Base-by-base conservation (phyloP, 1,140 invertebrate genomes). In the Hyphantria cunea region DNA sequence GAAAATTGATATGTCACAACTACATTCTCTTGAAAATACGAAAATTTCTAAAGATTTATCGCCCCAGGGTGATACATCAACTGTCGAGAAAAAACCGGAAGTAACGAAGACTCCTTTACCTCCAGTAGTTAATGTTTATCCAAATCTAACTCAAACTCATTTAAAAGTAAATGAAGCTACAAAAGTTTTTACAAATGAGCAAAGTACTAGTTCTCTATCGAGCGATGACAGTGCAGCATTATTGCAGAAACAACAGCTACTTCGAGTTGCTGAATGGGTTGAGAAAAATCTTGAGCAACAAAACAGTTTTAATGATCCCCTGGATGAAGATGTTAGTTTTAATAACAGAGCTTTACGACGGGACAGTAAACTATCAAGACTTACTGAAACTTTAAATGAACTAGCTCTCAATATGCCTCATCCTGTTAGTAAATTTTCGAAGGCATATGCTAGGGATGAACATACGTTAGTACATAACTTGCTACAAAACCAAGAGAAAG, bases 211-310 rank as follows among this genome's bases (percentile, higher is more conserved):
- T 64, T 92, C 91, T 0, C 56, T 92, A 25, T 92, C 91, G 4
- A 92, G 91, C 47, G 91, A 92, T 42, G 91, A 92, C 39, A 92
- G 91, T 51, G 91, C 91, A 0, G 90, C 88, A n/a, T 58, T 92
- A 45, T 54, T 93, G 17, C 90, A 93, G 60, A 92, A 93, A 11
- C 93, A 93, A 47, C 94, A 95, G 52, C 76, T 95, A 42, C 93
- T 94, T 13, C 90, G 94, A 60, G 94, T 95, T 7, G 94, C 94
- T 0, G 93, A 95, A 61, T 94, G 94, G 94, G 93, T 94, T 14
- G 92, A 94, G 72, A 92, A 92, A 65, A 93, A 93, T 66, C 76
- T 91, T 44, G 89, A 91, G 58, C 89, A 91, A 62, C 89, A 90
- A 59, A 90, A 87, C n/a, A 90, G 83, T 69, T 84, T 89, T 32